Evolutionary conservation across 2,888 invertebrate species (phyloP), one percentile per base, ranked within the genome.

Genomic region (Yponomeuta sedellus): DNA sequence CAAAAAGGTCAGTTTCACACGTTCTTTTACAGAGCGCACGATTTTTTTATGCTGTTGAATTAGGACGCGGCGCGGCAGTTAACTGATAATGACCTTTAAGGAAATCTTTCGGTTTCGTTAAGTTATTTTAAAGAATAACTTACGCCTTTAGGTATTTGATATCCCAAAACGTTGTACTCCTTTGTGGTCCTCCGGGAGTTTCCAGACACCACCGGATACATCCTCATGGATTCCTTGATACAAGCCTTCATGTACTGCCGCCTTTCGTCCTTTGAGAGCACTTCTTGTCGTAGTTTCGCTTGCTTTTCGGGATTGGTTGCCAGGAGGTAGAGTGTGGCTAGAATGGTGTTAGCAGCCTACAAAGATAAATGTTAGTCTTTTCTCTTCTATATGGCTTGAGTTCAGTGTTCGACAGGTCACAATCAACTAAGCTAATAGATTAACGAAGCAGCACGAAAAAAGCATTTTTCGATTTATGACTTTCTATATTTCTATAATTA

Each of bases 151-250:
- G 94, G 94, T 74, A 95, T 86, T 67, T 79, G 78, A 74, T 94
- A 96, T 10, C 93, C 94, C n/a, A 92, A 85, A 0, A 96, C 74
- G 12, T 92, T 88, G 6, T 93, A 85, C 68, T 94, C 93, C 56
- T 90, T 87, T 0, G 80, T 78, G 64, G 92, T 85, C 66, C 80
- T 80, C 67, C 95, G 88, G 11, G 92, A 72, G 69, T 92, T 93
- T 0, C 92, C 94, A 16, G 92, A 78, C 0, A 92, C 91, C 1
- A 94, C 92, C 0, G 94, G 94, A 73, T 92, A 88, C n/a, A 94
- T 70, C 72, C 96, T 90, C 67, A 95, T 77, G 0, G 94, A 89
- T 79, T 96, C 96, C 75, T 95, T 96, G 57, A 96, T 91, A 71
- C 94, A 95, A 0, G 95, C 95, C 69, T 92, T 93, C 22, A 96